Evolutionary conservation across 2,797 vertebrate genomes (phyloP), one percentile per base, ranked within the genome.

Genomic region (Falco peregrinus): DNA sequence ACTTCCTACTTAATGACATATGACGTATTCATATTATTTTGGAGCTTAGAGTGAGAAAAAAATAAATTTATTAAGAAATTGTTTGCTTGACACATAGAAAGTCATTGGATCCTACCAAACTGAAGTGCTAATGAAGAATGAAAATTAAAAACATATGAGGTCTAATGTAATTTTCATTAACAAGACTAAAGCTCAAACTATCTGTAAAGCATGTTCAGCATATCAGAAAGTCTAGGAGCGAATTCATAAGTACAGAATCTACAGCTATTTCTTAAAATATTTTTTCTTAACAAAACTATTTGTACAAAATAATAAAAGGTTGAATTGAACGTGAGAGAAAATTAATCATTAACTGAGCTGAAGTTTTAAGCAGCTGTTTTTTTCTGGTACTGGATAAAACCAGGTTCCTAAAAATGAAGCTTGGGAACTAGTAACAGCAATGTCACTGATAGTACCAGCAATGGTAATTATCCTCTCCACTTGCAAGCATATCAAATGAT

Each of bases 361-460:
- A 71, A 74, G 19, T 70, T 77, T 73, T 39, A 94, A 59, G 57
- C 14, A 57, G 16, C 3, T 77, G 13, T 1, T 53, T 63, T n/a
- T 71, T 64, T 25, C 48, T 69, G 25, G 6, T 68, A 76, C 25
- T 74, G 33, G 45, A 74, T 47, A 90, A 94, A 91, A 51, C 3
- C 18, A 74, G 8, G 7, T 83, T 89, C 79, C 74, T 95, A 71
- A 96, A 97, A 91, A 71, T 57, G 21, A 84, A 91, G n/a, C 25
- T 48, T 68, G 26, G 33, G 53, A 93, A 85, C 28, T 22, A 78
- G 41, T 67, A 79, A 48, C 50, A 91, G 50, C 48, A 89, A 41
- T 39, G 31, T n/a, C 69, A 71, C 35, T 51, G 60, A 10, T 16
- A 54, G 37, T n/a, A 74, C 10, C 29, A 87, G 70, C 17, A 78